Conservation (phyloP, 2,797 vertebrate genomes). For the Ara ararauna region DNA sequence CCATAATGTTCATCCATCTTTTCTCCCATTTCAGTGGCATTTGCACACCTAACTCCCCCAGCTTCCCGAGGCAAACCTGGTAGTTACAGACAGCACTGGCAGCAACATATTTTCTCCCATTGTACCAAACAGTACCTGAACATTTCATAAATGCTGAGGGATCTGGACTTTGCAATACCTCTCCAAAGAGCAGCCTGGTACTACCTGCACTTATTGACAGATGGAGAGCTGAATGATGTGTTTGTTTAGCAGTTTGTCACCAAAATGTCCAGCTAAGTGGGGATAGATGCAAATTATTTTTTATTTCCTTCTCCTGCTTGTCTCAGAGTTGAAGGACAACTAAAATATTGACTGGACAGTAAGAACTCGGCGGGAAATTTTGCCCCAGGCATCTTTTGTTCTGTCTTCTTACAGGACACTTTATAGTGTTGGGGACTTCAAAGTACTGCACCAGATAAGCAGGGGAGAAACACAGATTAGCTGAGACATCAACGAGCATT, state of each 20-base stretch:
- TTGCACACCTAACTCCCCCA: neutral
- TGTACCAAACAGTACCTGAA: neutral
- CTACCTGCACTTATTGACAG: neutral
- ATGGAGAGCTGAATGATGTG: neutral
- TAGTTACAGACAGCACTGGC: neutral
- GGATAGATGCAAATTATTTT: neutral
- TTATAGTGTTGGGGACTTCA: conserved; percentile 49
- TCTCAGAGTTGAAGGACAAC: neutral
- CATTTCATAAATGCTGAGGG: neutral
- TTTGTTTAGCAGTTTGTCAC: neutral
- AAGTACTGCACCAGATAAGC: conserved; percentile 58
- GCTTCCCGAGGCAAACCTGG: neutral
- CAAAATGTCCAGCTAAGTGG: neutral
- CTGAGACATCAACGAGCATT: conserved; percentile 22
- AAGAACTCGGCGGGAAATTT: neutral
- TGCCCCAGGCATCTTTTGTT: conserved; percentile 27
- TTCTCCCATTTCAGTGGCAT: neutral
- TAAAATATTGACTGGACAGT: neutral
- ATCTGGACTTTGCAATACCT: neutral
- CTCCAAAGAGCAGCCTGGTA: neutral
- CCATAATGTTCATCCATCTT: neutral
- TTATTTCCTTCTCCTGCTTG: neutral
- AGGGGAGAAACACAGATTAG: conserved; percentile 41
- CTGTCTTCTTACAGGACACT: neutral
- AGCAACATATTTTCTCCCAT: neutral